Evolutionary conservation across 2,797 vertebrate genomes (phyloP).

Genomic region (Acanthurus lineatus): DNA sequence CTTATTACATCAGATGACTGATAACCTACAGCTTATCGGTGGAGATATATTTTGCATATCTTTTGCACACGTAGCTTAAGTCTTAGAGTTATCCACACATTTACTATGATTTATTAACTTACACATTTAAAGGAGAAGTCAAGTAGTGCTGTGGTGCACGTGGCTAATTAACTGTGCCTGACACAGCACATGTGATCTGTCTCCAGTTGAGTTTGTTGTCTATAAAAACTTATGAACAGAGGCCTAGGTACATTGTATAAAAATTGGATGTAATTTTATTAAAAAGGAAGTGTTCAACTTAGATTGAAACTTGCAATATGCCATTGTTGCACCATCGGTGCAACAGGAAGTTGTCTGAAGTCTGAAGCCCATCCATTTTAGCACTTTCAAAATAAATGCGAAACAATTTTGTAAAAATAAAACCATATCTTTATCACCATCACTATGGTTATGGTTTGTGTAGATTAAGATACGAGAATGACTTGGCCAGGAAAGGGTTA

Average conservation of each 20-base stretch:
- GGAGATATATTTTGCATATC: neutral
- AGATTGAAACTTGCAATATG: constrained; percentile 8
- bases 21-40: neutral
- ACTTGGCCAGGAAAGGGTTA: constrained; percentile 1
- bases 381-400: too few species aligned
- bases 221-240: neutral
- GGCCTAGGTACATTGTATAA: neutral
- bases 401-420: neutral
- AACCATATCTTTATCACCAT: neutral
- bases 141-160: neutral
- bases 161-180: neutral
- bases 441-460: neutral
- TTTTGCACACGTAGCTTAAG: neutral
- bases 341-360: too few species aligned
- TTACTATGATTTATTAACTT: neutral
- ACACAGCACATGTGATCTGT: neutral
- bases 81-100: neutral
- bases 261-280: neutral
- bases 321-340: neutral
- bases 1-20: neutral
- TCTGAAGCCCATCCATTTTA: too few species aligned
- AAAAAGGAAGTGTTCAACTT: constrained; percentile 11
- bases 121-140: neutral
- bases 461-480: neutral
- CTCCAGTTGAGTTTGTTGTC: neutral